phyloP scores from a whole-genome alignment of 30 jellyfish, hydroid and myxozoan genomes.

The Hydractinia echinata region DNA sequence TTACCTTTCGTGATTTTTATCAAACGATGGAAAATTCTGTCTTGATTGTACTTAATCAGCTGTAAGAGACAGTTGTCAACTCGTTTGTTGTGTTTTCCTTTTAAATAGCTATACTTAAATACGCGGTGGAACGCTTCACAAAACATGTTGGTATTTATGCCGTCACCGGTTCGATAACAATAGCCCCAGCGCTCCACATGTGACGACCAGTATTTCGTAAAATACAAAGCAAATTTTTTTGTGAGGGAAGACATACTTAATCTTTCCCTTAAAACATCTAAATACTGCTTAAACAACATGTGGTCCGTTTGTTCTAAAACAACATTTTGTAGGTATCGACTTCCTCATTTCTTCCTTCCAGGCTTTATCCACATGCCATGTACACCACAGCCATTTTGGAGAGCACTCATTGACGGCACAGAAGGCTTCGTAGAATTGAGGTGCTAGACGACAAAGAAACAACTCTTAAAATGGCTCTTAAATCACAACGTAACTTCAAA shows the following conservation, averaged over 20 bases:
- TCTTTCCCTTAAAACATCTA: too few species aligned
- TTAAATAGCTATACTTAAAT: too few species aligned
- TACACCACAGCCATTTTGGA: too few species aligned
- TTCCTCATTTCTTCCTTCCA: conserved; percentile 33
- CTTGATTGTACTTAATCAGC: too few species aligned
- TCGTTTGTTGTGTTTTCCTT: too few species aligned
- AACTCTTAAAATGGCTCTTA: neutral
- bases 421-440: conserved; percentile 48
- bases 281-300: conserved; percentile 13
- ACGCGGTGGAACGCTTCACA: too few species aligned
- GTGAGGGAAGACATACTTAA: too few species aligned
- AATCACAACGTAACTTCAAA: neutral
- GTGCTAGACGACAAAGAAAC: conserved; percentile 21
- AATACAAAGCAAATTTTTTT: neutral
- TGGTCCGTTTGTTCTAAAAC: conserved; percentile 5
- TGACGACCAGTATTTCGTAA: neutral
- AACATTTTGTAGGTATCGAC: neutral
- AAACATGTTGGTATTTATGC: too few species aligned
- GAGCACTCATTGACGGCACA: conserved; percentile 20
- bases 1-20: too few species aligned
- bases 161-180: too few species aligned
- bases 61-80: too few species aligned
- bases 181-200: conserved; percentile 12
- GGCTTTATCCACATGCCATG: conserved; percentile 53
- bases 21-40: too few species aligned